Evolutionary conservation across 2,888 invertebrate species (phyloP).

Genomic region (Atethmia centrago): DNA sequence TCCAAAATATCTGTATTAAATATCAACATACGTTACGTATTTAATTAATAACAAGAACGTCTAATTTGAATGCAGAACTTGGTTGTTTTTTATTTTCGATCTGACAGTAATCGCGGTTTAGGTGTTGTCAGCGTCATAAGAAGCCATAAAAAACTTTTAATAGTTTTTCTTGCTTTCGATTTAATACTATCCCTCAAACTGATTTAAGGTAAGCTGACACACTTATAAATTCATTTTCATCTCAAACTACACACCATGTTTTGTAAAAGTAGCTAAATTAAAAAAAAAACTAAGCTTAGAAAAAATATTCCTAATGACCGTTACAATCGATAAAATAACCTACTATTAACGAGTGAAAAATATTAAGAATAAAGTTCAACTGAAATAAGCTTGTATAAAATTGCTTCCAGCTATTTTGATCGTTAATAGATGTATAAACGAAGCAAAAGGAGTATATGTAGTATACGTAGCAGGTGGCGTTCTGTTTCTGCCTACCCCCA

Average conservation of each 20-base stretch:
- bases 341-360: slow-evolving; percentile 4
- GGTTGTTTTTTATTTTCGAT: no score
- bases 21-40: no score
- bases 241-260: neutral
- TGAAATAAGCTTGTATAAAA: neutral
- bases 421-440: slow-evolving; percentile 7
- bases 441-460: neutral
- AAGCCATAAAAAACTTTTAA: neutral
- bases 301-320: slow-evolving; percentile 21
- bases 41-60: no score
- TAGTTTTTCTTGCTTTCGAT: neutral
- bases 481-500: neutral
- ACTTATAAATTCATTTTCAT: neutral
- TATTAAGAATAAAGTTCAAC: slow-evolving; percentile 2
- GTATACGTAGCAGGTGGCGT: neutral
- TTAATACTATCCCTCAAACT: neutral
- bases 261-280: neutral
- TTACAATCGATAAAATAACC: slow-evolving; percentile 6
- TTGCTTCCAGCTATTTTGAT: slow-evolving; percentile 18
- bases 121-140: no score
- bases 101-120: no score
- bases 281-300: neutral
- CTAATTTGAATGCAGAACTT: no score
- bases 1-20: no score
- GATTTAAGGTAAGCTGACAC: neutral